Evolutionary conservation across 2,797 vertebrate genomes (phyloP), one percentile per base, ranked within the genome.

Genomic region (Pangasius mekongensis): DNA sequence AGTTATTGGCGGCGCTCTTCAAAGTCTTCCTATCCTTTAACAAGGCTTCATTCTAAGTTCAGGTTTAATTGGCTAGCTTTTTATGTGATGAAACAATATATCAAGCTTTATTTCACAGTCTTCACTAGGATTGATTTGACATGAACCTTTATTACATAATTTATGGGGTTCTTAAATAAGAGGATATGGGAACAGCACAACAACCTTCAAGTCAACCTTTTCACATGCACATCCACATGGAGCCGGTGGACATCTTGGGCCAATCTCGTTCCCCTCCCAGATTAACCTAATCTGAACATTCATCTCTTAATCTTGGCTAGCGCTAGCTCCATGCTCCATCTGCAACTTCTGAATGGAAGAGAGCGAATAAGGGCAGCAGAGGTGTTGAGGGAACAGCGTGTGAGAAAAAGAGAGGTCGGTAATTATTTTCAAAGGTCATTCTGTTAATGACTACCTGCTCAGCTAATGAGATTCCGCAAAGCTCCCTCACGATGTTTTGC

Each of bases 401-500:
- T 22, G 91, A 94, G 91, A 93, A 91, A 93, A 92, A 92, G 90
- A 94, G 95, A 95, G 95, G 95, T 95, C 97, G 97, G 97, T 98
- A 98, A 98, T 98, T 98, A 98, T 98, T 97, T 98, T 95, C 96
- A 98, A 98, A 99, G 97, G 98, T 98, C 97, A 97, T 95, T 95
- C 96, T 98, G 97, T 97, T 99, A 98, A 99, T 98, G 96, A 98
- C 96, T 98, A 97, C 94, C 97, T 97, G 95, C 95, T 97, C 97
- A 95, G 97, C 97, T 98, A 99, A 99, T 98, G 98, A 97, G 97
- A 97, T 98, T 98, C 97, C 96, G 93, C 97, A 98, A 98, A 95
- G 95, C 95, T 96, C 94, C 93, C 95, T 95, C 93, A 93, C 94
- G 93, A 95, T 94, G 95, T 94, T 94, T 94, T 93, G 94, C 95